Evolutionary conservation across 2,113 vertebrate genomes (phyloP), one percentile per base, ranked within the genome.

Genomic region (Spermophilus dauricus): DNA sequence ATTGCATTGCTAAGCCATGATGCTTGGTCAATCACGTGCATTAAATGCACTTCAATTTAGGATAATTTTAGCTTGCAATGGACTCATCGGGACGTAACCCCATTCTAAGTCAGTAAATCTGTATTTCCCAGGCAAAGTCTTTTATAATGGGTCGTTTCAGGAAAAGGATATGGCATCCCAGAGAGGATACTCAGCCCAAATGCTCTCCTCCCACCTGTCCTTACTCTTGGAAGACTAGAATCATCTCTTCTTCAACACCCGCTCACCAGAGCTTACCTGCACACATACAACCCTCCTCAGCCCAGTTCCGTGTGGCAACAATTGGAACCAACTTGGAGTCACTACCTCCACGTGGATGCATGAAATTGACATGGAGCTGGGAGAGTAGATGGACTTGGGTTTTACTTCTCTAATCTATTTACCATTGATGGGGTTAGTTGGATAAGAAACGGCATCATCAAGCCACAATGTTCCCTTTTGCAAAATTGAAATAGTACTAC

Each of bases 241-340:
- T 26, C 3, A n/a, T 10, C 22, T 5, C 11, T 17, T 14, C 10
- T 28, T 28, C 18, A 16, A 24, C 2, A 0, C 1, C 20, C 24
- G 30, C 18, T 63, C 51, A 1, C 26, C 56, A 28, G 24, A 34
- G 4, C 28, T 42, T 48, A 10, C 0, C 0, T 10, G 34, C 32
- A 67, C 45, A 8, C 34, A 37, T 22, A 1, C 12, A 10, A 5
- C 28, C 24, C 24, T 8, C 10, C 34, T 53, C 20, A 5, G 5
- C 65, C n/a, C 32, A 17, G 42, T 48, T 18, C 65, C 5, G 2
- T 7, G 0, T 16, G 65, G 45, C 26, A n/a, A 42, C 63, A 14
- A 8, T 32, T 9, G 14, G 18, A 34, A 1, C 45, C 5, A 8
- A 8, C 16, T n/a, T 53, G 84, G 45, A 11, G 24, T 34, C 13